These are phyloP conservation scores for Burhinus bistriatus DNA, from an alignment of 2,113 vertebrate species.

Conservation along the genomic window DNA sequence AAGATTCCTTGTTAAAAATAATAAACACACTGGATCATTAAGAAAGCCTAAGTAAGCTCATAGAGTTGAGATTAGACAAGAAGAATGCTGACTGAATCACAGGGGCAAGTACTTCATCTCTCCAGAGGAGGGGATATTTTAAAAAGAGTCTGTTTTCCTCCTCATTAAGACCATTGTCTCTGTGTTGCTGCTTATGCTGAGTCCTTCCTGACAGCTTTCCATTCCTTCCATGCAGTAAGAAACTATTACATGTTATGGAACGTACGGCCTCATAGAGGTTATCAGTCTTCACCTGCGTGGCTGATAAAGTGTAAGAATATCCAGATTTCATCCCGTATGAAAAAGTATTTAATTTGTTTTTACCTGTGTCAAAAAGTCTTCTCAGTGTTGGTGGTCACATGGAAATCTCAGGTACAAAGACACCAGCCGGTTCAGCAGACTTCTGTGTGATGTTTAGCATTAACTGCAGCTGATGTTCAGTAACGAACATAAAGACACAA, in stretches of 20 bases:
- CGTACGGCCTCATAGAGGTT: background rate
- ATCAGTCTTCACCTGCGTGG: background rate
- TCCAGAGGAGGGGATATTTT: background rate
- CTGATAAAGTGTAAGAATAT: background rate
- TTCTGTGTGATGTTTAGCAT: background rate
- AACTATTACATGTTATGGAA: background rate
- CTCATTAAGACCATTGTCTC: background rate
- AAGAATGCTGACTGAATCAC: background rate
- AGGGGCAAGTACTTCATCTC: background rate
- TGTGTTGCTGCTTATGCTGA: background rate
- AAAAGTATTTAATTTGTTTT: background rate
- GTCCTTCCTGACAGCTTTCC: background rate
- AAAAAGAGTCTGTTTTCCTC: background rate
- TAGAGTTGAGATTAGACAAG: background rate
- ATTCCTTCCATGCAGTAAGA: background rate
- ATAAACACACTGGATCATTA: background rate
- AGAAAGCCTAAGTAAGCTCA: background rate
- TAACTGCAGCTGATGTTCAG: background rate
- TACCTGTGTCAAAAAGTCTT: background rate
- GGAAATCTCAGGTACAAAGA: background rate
- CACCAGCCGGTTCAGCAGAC: background rate
- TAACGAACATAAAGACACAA: background rate
- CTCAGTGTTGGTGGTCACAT: background rate
- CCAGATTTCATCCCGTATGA: background rate
- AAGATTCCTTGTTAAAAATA: background rate